Evolutionary conservation across 2,888 invertebrate genomes (phyloP).

Genomic region (Platycnemis pennipes): DNA sequence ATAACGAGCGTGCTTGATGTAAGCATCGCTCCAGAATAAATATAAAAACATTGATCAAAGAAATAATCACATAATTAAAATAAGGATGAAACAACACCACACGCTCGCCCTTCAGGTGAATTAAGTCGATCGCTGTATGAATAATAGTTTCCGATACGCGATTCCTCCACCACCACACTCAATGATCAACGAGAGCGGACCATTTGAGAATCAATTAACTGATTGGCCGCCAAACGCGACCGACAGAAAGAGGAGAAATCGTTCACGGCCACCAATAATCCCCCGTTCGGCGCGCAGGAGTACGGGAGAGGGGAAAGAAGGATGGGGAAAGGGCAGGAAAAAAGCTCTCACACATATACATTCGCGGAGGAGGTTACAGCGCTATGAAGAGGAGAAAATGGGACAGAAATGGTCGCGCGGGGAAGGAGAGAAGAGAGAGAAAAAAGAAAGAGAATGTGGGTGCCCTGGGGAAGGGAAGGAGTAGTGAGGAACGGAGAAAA

Average conservation of each 20-base stretch:
- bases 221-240: neutral
- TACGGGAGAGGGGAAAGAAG: neutral
- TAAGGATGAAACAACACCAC: no score
- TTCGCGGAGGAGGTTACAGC: neutral
- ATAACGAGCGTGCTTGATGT: no score
- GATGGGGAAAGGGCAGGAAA: neutral
- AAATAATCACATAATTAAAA: no score
- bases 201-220: neutral
- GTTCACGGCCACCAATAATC: neutral
- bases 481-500: conserved; percentile 71
- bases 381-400: neutral
- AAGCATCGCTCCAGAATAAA: no score
- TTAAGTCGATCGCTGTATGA: no score
- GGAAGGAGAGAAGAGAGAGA: conserved; percentile 16
- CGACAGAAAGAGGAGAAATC: neutral
- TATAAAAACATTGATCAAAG: no score
- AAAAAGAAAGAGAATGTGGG: conserved; percentile 28
- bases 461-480: conserved; percentile 70
- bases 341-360: neutral
- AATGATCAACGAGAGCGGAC: neutral
- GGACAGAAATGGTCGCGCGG: neutral
- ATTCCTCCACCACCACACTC: neutral
- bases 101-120: no score
- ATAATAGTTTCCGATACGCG: no score
- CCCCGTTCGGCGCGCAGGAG: neutral